phyloP scores from a whole-genome alignment of 2,888 invertebrate species.

The Ichneumoninae sp. region DNA sequence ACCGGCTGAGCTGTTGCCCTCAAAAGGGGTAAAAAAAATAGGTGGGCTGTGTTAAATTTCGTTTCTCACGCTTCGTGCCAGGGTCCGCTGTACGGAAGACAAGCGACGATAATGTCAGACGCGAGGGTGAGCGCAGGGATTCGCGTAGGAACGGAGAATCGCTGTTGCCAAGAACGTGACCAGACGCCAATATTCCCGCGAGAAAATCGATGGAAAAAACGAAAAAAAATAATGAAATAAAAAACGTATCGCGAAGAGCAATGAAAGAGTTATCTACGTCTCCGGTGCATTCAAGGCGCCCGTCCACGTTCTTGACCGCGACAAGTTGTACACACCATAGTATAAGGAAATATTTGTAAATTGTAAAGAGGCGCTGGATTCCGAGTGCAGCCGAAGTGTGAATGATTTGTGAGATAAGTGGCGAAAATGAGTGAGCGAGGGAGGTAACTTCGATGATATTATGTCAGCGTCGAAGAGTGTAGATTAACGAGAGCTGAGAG shows the following conservation, averaged over 20 bases:
- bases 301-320: constrained; percentile 63
- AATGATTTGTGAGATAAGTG: constrained; percentile 45
- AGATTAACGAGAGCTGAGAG: constrained; percentile 45
- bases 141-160: constrained; percentile 44
- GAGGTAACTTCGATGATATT: constrained; percentile 56
- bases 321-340: constrained; percentile 74
- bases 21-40: constrained; percentile 73
- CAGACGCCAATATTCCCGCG: constrained; percentile 41
- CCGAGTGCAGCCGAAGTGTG: constrained; percentile 50
- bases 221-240: constrained; percentile 11
- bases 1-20: constrained; percentile 73
- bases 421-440: constrained; percentile 20
- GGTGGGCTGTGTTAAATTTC: constrained; percentile 76
- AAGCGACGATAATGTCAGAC: constrained; percentile 46
- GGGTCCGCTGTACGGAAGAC: constrained; percentile 54
- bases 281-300: constrained; percentile 50
- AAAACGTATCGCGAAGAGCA: constrained; percentile 6
- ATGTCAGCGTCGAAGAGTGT: constrained; percentile 64
- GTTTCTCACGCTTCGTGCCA: constrained; percentile 56
- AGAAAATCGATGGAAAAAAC: constrained; percentile 21
- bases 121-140: constrained; percentile 3
- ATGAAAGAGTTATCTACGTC: constrained; percentile 36
- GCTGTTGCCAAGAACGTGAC: constrained; percentile 55
- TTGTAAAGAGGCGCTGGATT: constrained; percentile 65
- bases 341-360: constrained; percentile 77